Evolutionary conservation across 2,888 invertebrate species (phyloP), one percentile per base, ranked within the genome.

Genomic region (Netelia fuscicornis): DNA sequence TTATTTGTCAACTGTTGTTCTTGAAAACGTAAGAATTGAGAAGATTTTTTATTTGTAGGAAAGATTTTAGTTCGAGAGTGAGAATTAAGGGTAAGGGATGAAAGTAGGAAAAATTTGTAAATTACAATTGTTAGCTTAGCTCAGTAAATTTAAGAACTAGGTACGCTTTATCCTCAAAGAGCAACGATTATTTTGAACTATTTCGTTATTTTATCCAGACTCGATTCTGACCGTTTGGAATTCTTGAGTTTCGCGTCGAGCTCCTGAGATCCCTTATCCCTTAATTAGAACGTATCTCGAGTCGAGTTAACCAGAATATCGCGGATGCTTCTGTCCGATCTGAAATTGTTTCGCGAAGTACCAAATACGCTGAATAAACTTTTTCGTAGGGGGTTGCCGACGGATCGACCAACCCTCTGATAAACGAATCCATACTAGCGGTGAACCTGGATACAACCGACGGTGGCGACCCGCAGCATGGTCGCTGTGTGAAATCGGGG

Each of bases 341-440:
- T 25, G 52, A 30, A 71, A 71, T 71, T 71, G 71, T 71, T 71
- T 71, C 56, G 56, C 20, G 20, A 20, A 58, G 58, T 54, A 54
- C 17, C 54, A n/a, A 17, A n/a, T 3, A 54, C 17, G 20, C 48
- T 3, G 72, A 67, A 80, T 84, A 76, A 65, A 84, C 76, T 84
- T 80, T 84, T 84, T 80, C 76, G 75, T 52, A 44, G 78, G 52
- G 67, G 37, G 79, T 68, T 64, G 65, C 74, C 75, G 70, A 70
- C 30, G 30, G 48, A 48, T 13, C 44, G 56, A 77, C 54, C 81
- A 82, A 76, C 71, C 79, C 75, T 71, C 67, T 72, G 82, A 82
- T 75, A 85, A 85, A 78, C 85, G 85, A 85, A 82, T 85, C 79
- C 71, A 85, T 82, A 85, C 82, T 82, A 80, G 82, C 54, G 82